Evolutionary conservation across 2,113 vertebrate species (phyloP).

Genomic region (Sapajus apella): DNA sequence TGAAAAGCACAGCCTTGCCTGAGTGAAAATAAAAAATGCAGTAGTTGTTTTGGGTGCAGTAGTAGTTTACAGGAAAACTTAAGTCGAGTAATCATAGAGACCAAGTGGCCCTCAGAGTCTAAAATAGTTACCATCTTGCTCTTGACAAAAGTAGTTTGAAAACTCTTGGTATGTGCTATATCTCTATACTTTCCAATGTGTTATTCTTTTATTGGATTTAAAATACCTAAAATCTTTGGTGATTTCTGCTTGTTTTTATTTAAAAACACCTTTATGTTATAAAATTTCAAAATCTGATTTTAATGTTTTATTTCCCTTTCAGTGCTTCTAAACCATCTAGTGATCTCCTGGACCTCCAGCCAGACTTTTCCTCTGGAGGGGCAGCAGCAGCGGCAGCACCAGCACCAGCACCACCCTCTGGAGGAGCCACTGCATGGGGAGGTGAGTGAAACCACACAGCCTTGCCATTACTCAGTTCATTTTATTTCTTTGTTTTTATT

Average conservation of each 20-base stretch:
- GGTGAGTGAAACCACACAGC: conserved; percentile 82
- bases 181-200: neutral
- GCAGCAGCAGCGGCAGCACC: conserved; percentile 82
- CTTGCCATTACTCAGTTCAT: accelerated
- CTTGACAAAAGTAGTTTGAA: neutral
- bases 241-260: neutral
- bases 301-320: neutral
- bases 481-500: neutral
- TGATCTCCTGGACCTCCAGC: conserved; percentile 97
- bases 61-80: neutral
- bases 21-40: neutral
- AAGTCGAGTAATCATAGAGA: neutral
- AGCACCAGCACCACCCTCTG: conserved; percentile 78
- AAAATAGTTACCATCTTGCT: neutral
- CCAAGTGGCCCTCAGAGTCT: neutral
- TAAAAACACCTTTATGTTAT: neutral
- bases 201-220: conserved; percentile 3
- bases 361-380: conserved; percentile 87
- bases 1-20: neutral
- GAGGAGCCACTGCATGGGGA: conserved; percentile 93
- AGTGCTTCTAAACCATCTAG: conserved; percentile 89
- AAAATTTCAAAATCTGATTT: neutral
- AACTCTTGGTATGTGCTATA: neutral
- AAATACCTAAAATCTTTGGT: neutral
- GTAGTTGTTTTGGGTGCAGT: neutral